Evolutionary conservation across 2,888 invertebrate species (phyloP).

Genomic region (Osmoderma eremita): DNA sequence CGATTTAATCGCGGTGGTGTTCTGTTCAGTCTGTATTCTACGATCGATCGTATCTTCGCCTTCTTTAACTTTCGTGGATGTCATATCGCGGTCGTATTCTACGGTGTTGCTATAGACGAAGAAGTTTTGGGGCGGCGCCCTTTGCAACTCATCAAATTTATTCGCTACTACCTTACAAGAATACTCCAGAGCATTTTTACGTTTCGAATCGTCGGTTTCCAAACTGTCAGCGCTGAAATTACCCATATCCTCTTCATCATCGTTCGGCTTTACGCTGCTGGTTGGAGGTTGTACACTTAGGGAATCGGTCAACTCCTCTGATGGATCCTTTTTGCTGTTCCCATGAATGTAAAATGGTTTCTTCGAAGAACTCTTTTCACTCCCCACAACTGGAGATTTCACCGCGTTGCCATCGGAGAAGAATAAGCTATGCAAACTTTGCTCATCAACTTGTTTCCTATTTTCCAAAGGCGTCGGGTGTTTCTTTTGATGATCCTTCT

Average conservation of each 20-base stretch:
- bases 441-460: slow-evolving; percentile 30
- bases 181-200: neutral
- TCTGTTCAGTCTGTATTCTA: neutral
- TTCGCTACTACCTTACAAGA: too few relatives aligned
- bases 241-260: slow-evolving; percentile 39
- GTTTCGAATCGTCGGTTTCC: slow-evolving; percentile 17
- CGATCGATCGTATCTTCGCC: neutral
- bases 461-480: neutral
- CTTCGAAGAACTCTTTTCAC: neutral
- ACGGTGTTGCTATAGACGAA: slow-evolving; percentile 41
- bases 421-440: slow-evolving; percentile 33
- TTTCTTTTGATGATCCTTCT: neutral
- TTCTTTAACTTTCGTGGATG: neutral
- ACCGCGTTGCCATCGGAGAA: slow-evolving; percentile 27
- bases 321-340: neutral
- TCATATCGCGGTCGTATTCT: slow-evolving; percentile 16
- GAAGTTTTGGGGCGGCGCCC: slow-evolving; percentile 14
- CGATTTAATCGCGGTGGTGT: neutral
- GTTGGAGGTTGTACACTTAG: neutral
- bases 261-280: neutral
- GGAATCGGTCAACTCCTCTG: slow-evolving; percentile 26
- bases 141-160: neutral
- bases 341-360: slow-evolving; percentile 40
- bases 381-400: slow-evolving; percentile 7
- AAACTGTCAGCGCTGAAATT: slow-evolving; percentile 43